These are phyloP conservation scores for Muschampia plurimacula DNA, from an alignment of 2,888 invertebrate genomes.

Conservation along the genomic window DNA sequence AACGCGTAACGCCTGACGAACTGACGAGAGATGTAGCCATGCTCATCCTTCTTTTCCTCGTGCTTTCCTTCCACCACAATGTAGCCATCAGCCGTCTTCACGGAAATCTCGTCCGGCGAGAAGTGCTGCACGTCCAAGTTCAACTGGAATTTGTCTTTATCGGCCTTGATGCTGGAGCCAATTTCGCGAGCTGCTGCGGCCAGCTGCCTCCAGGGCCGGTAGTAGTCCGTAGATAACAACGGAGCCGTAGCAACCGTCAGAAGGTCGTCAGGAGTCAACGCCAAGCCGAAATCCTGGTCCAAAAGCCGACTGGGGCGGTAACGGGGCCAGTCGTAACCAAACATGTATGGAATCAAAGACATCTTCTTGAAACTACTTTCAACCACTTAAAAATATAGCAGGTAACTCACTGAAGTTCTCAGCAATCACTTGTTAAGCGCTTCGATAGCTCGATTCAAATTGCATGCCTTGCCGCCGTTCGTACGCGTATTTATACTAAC, in stretches of 20 bases:
- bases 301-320: conserved; percentile 65
- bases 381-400: conserved; percentile 35
- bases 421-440: conserved; percentile 39
- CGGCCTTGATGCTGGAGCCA: too few species aligned
- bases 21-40: too few species aligned
- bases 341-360: conserved; percentile 62
- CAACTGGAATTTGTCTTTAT: too few species aligned
- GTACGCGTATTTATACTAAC: conserved; percentile 53
- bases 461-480: conserved; percentile 40
- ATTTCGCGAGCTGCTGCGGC: conserved; percentile 79
- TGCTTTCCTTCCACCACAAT: too few species aligned
- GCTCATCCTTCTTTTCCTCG: too few species aligned
- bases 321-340: conserved; percentile 55
- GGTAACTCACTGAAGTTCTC: conserved; percentile 28
- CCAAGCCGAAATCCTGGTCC: conserved; percentile 85
- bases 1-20: too few species aligned
- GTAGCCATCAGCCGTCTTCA: too few species aligned
- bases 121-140: too few species aligned
- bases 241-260: conserved; percentile 59
- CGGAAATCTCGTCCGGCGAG: too few species aligned
- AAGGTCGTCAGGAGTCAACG: conserved; percentile 78
- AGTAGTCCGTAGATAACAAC: conserved; percentile 64
- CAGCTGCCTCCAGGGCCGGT: conserved; percentile 76
- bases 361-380: conserved; percentile 44
- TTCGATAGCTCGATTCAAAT: conserved; percentile 51